Evolutionary conservation across 1,140 invertebrate genomes (phyloP), one percentile per base, ranked within the genome.

Genomic region (Drosophila lowei): DNA sequence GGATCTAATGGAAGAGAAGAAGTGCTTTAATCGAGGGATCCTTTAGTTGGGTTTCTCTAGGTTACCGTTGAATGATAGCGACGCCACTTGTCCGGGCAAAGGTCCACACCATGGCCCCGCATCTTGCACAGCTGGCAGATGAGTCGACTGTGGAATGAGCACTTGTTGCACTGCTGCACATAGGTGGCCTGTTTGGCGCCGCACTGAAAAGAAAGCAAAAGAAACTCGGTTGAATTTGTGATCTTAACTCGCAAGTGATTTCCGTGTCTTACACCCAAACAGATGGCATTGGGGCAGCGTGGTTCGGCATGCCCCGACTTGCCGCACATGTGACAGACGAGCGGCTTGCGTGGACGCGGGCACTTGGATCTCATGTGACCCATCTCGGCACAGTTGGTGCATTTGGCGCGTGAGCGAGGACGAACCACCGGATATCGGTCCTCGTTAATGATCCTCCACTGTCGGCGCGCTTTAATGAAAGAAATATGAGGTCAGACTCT

Each of bases 11-110:
- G 30, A 34, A 43, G 11, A 18, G 1, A 28, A 3, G 1, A n/a
- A 46, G 21, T 34, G 16, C 5, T 15, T 62, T 6, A 30, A 0
- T 2, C 9, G 5, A 23, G 25, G 21, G 43, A 41, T 47, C 0
- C 53, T n/a, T n/a, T 13, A n/a, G 89, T 11, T 38, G 13, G 4
- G 34, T 38, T 38, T 4, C 11, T 13, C 0, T 3, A 3, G 11
- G 3, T 93, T 92, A 95, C 94, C 50, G 94, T 95, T 50, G 93
- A 93, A 75, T 95, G 94, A 90, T 94, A 95, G 42, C 94, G 92
- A 49, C 95, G 92, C 95, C 95, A 95, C 41, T 94, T 90, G 89
- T 95, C 94, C 1, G 95, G 95, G 79, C 95, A 95, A 72, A 92
- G 85, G 1, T 92, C 90, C n/a, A 80, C 68, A 6, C 89, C 89